Evolutionary conservation across 2,888 invertebrate species (phyloP), one percentile per base, ranked within the genome.

Genomic region (Tetranychus piercei): DNA sequence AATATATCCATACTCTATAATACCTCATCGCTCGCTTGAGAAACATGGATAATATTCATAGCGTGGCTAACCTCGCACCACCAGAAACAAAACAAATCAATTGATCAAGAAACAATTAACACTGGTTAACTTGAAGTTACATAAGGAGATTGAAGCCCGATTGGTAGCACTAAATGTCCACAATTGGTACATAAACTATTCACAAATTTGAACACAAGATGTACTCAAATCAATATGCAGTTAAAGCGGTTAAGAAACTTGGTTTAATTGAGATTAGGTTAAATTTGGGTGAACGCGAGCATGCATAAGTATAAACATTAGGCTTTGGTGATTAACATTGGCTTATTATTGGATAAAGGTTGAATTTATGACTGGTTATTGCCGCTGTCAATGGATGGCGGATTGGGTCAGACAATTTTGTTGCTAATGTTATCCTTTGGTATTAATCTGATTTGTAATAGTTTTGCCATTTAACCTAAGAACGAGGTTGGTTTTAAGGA

Each of bases 1-100:
- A 89, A 87, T 91, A 91, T 83, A 92, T 91, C 91, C 91, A 91
- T 84, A 91, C 88, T 85, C 91, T 80, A 80, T 82, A 82, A 80
- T 82, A 82, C 79, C 81, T 80, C 82, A 82, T 82, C 78, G 82
- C 82, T 79, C 77, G 78, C 75, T 77, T 78, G 73, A 80, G 78
- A 77, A 80, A 79, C 78, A 80, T 78, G 75, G 77, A 76, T 69
- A 20, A 11, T 23, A 23, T 69, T 69, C 69, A 69, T 69, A 23
- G n/a, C 20, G 69, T 23, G 69, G 55, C 55, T 7, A 15, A 55
- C 55, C 55, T 15, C 9, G 55, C 55, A 34, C 34, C 34, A 34
- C 34, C 34, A 34, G 34, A 34, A 34, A 34, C 34, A 34, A 34
- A 34, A 34, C 34, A 34, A 34, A 34, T 34, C 5, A 34, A 34